Base-by-base conservation (phyloP, 2,888 invertebrate genomes). In the Tinea trinotella region DNA sequence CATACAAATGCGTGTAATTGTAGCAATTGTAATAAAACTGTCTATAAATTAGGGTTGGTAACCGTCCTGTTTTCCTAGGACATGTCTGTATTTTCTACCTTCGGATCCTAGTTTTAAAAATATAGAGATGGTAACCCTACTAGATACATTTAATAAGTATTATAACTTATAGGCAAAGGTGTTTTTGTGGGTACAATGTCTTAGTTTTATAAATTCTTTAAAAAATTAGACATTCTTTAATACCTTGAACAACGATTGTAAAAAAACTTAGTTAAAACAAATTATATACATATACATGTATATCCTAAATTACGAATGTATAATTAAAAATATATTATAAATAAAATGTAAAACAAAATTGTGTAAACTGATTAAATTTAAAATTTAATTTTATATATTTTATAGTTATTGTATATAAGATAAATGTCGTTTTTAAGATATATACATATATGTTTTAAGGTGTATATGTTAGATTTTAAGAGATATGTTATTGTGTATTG, bases 401-500 rank as follows among this genome's bases (percentile, higher is more conserved):
- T 67, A 67, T 70, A 62, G 73, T 70, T 69, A n/a, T 65, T 62
- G 61, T 74, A 74, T 3, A 52, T 55, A 55, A 20, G 54, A 13
- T 53, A 20, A 22, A 35, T 17, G 15, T 53, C 17, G 24, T 17
- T 30, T 17, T 12, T 7, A 4, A 34, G 34, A 15, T 54, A 48
- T 13, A 20, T 50, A n/a, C 24, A 55, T 52, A 50, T 17, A 24
- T 24, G 24, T 12, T 30, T 22, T 46, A 46, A 46, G 30, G 30
- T 54, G 44, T 54, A 34, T 55, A 55, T 52, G 52, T 55, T 22
- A 24, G 30, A 54, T 19, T 35, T 12, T 48, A 40, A 19, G 1
- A 18, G 17, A 13, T 24, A 9, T 1, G 18, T 3, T 70, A 68
- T n/a, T 67, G 64, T 63, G 65, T 84, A 81, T 82, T 70, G 80